Base-by-base conservation (phyloP, 2,797 vertebrate species). In the Brachyalestes nurse region DNA sequence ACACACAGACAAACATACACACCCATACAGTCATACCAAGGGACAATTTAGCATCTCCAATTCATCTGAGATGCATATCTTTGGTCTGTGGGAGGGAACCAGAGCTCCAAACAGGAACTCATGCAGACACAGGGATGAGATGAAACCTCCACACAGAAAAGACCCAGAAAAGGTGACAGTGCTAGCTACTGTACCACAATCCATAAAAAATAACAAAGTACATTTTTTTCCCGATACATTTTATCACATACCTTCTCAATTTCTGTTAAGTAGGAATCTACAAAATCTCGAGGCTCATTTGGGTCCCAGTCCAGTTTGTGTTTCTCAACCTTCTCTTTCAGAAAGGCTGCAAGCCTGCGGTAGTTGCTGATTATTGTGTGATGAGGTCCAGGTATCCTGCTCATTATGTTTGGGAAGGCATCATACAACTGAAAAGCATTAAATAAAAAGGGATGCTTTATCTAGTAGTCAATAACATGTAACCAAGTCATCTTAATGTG, bases 201-300 rank as follows among this genome's bases (percentile, higher is more conserved):
- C 28, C 28, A 28, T 28, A 28, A n/a, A n/a, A n/a, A n/a, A n/a
- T n/a, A n/a, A n/a, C n/a, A n/a, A n/a, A n/a, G n/a, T n/a, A n/a
- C n/a, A n/a, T n/a, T n/a, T n/a, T n/a, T n/a, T n/a, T n/a, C n/a
- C n/a, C n/a, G n/a, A n/a, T n/a, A n/a, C n/a, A n/a, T n/a, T n/a
- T n/a, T n/a, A n/a, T n/a, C n/a, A n/a, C n/a, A n/a, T n/a, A n/a
- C 85, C 78, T 76, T 86, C 66, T 84, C 75, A 51, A 71, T 80
- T 89, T 95, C 91, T 3, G 83, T 85, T 67, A 94, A 85, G 78
- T 93, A 95, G 75, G 91, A 89, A 57, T 95, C 93, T 0, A 94
- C 92, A 79, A 91, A 92, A 76, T 95, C 93, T 64, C 83, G 88
- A 17, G 79, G 67, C 66, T 92, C 88, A 0, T 25, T 78, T 17